A percentile compares a stretch with the other conserved stretches of the same genome.
Conservation (phyloP, 2,797 vertebrate genomes). For the Cynodonichthys magdalenae region DNA sequence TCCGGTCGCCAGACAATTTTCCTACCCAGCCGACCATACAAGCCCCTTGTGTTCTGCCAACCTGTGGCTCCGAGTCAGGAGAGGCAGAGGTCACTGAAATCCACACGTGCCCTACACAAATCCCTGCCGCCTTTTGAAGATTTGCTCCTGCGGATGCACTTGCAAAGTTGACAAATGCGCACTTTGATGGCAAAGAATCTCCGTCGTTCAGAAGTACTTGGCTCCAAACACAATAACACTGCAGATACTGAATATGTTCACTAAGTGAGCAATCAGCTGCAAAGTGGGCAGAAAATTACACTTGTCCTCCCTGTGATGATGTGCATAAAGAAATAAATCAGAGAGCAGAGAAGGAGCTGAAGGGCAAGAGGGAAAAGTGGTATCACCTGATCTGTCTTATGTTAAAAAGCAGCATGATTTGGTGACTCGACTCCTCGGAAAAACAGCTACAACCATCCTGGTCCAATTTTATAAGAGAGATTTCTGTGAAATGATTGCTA, state of each 20-base stretch:
- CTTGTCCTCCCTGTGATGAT: constrained; percentile 73
- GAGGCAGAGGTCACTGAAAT: constrained; percentile 61
- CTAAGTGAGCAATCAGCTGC: constrained; percentile 82
- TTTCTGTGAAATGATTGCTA: constrained; percentile 87
- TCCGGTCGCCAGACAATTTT: constrained; percentile 67
- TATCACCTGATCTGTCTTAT: constrained; percentile 79
- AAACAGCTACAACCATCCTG: constrained; percentile 69
- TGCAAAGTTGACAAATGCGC: constrained; percentile 65
- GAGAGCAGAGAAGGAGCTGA: constrained; percentile 59
- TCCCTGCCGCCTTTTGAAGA: constrained; percentile 33
- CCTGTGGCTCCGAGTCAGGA: constrained; percentile 49
- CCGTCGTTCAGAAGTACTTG: constrained; percentile 63
- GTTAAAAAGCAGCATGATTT: constrained; percentile 73
- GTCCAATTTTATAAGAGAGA: constrained; percentile 79
- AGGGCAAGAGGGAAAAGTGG: constrained; percentile 61
- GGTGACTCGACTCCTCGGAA: constrained; percentile 74
- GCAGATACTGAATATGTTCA: constrained; percentile 77
- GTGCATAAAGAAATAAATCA: constrained; percentile 78
- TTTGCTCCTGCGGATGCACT: constrained; percentile 27
- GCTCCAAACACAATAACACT: constrained; percentile 70
- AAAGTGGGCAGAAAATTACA: constrained; percentile 78
- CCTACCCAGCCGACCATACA: constrained; percentile 75
- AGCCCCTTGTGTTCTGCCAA: constrained; percentile 39
- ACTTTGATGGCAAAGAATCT: constrained; percentile 63
- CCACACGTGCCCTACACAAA: constrained; percentile 19